Evolutionary conservation across 2,113 vertebrate species (phyloP).

Genomic region (Promerops cafer): DNA sequence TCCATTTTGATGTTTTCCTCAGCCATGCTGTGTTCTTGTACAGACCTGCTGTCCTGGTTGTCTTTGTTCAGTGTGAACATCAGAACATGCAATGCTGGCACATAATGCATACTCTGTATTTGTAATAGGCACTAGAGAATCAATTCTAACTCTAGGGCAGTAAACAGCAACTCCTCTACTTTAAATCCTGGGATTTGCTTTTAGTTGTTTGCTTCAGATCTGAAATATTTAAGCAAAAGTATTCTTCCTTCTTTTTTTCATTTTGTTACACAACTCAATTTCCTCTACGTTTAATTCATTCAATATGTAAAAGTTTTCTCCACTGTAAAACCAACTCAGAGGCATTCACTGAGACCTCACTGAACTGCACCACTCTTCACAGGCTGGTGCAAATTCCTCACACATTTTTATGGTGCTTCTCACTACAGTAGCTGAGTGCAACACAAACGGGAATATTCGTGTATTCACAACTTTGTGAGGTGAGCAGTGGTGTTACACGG

Average conservation of each 20-base stretch:
- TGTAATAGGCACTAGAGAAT: not conserved
- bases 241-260: not conserved
- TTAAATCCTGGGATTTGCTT: not conserved
- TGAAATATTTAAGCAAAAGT: not conserved
- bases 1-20: not conserved
- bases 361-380: not conserved
- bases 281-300: not conserved
- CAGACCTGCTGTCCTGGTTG: not conserved
- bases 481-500: not conserved
- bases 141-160: not conserved
- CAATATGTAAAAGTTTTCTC: not conserved
- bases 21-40: not conserved
- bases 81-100: not conserved
- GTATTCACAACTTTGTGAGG: not conserved
- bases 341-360: not conserved
- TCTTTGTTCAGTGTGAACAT: not conserved
- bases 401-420: not conserved
- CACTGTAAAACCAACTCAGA: not conserved
- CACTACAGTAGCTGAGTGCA: not conserved
- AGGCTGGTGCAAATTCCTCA: not conserved
- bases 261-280: not conserved
- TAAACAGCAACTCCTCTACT: not conserved
- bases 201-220: not conserved
- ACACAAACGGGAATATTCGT: not conserved
- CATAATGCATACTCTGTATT: not conserved